These are phyloP conservation scores for Glossophaga mutica DNA, from an alignment of 2,797 vertebrate species.

Conservation along the genomic window DNA sequence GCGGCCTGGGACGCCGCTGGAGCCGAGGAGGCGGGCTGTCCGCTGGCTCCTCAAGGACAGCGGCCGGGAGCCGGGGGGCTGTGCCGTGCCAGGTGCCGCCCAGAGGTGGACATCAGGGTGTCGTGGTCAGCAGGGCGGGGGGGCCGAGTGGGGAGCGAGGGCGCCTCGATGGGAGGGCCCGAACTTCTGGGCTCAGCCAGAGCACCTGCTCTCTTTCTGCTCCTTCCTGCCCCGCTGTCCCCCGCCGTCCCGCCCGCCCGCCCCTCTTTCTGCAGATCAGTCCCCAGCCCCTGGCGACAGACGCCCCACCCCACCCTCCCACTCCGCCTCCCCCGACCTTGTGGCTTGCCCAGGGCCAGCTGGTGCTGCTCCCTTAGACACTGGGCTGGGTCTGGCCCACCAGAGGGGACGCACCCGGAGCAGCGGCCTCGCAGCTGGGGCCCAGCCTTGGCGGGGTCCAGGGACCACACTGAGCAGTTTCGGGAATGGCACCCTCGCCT, in stretches of 20 bases:
- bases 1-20: neutral
- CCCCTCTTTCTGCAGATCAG: neutral
- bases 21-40: neutral
- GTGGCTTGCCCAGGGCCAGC: rapidly evolving
- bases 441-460: rapidly evolving
- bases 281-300: neutral
- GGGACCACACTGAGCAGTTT: rapidly evolving
- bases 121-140: neutral
- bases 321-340: neutral
- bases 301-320: neutral
- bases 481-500: neutral
- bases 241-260: neutral
- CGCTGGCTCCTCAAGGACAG: neutral
- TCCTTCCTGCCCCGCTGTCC: neutral
- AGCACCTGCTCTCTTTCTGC: rapidly evolving
- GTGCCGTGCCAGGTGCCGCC: rapidly evolving
- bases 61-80: neutral
- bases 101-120: neutral
- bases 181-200: rapidly evolving
- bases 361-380: neutral
- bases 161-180: rapidly evolving
- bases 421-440: rapidly evolving
- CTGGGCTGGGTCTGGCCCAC: neutral
- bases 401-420: too few species aligned
- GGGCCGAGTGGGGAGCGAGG: neutral